A percentile compares a stretch with the other conserved stretches of the same genome.
These are phyloP conservation scores for Glaucomys volans DNA, from an alignment of 2,113 vertebrate species.

Conservation along the genomic window DNA sequence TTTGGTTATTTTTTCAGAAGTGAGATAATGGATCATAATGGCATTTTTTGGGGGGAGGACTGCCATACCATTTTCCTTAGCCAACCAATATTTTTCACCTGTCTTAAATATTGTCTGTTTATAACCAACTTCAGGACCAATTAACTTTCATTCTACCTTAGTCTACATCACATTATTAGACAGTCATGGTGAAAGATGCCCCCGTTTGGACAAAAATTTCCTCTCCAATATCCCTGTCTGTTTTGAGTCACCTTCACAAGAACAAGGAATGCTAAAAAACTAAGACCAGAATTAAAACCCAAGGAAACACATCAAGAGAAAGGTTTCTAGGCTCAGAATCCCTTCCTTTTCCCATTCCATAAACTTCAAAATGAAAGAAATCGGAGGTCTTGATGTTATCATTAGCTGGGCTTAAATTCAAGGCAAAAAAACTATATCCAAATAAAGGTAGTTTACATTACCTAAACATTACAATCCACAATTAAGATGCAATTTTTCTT, in stretches of 20 bases:
- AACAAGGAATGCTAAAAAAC: not conserved
- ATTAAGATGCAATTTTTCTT: not conserved
- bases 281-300: not conserved
- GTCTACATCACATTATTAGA: not conserved
- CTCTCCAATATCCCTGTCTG: not conserved
- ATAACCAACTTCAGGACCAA: not conserved
- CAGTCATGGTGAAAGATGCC: not conserved
- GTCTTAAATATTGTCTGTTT: not conserved
- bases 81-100: not conserved
- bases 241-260: not conserved
- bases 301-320: not conserved
- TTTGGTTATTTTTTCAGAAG: not conserved
- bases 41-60: not conserved
- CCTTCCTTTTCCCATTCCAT: not conserved
- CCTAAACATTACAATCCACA: not conserved
- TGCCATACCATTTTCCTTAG: not conserved
- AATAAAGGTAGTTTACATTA: not conserved
- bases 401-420: not conserved
- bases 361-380: constrained; percentile 33
- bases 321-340: not conserved
- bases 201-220: not conserved
- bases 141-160: not conserved
- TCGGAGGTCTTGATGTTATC: not conserved
- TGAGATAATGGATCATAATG: not conserved
- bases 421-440: not conserved